phyloP scores from a whole-genome alignment of 2,113 vertebrate genomes.

The Gadus chalcogrammus region DNA sequence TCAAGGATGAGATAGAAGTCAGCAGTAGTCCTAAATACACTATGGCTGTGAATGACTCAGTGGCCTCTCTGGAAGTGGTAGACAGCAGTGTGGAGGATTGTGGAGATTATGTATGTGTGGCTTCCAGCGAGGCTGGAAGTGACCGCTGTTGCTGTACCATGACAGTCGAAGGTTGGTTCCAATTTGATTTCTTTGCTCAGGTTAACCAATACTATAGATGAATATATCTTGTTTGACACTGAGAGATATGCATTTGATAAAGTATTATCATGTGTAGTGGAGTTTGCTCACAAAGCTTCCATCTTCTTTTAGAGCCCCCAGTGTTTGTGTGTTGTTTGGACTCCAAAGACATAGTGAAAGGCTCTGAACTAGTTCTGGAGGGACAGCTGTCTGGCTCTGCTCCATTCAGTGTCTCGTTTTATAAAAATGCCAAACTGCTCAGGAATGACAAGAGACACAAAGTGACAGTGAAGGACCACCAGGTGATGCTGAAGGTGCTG shows the following conservation, averaged over 20 bases:
- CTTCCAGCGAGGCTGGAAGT: slow-evolving; percentile 90
- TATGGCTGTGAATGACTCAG: slow-evolving; percentile 74
- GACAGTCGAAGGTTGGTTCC: slow-evolving; percentile 89
- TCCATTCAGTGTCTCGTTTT: slow-evolving; percentile 88
- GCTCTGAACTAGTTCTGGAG: slow-evolving; percentile 86
- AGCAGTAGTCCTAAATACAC: slow-evolving; percentile 77
- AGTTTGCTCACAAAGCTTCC: background rate
- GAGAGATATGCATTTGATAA: background rate
- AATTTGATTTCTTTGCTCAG: background rate
- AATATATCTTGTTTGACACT: background rate
- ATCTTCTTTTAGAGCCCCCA: slow-evolving; percentile 81
- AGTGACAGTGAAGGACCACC: slow-evolving; percentile 80
- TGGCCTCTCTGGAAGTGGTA: slow-evolving; percentile 76
- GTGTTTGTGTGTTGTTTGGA: slow-evolving; percentile 88
- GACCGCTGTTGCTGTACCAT: slow-evolving; percentile 86
- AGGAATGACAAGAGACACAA: slow-evolving; percentile 89
- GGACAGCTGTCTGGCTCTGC: slow-evolving; percentile 84
- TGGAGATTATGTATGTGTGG: slow-evolving; percentile 90
- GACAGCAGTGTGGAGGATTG: slow-evolving; percentile 78
- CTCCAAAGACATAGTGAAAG: slow-evolving; percentile 87
- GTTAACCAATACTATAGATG: background rate
- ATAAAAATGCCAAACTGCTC: slow-evolving; percentile 85
- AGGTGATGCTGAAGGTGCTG: slow-evolving; percentile 84
- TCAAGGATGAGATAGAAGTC: slow-evolving; percentile 86
- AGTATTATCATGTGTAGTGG: background rate